Evolutionary conservation across 1,140 invertebrate genomes (phyloP).

Genomic region (Trachymyrmex septentrionalis): DNA sequence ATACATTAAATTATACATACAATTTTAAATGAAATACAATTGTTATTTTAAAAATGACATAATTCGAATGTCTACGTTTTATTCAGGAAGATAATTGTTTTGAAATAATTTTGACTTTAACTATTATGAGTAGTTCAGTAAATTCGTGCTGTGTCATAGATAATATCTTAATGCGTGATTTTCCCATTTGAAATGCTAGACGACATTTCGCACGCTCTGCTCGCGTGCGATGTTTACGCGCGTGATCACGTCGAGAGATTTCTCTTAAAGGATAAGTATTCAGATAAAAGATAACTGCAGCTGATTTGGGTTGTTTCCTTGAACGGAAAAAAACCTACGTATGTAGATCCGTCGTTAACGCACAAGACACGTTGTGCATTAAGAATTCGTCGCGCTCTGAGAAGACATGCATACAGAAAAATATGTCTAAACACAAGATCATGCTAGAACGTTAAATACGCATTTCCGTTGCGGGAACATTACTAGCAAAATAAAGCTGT

Average conservation of each 20-base stretch:
- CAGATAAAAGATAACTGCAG: slow-evolving; percentile 61
- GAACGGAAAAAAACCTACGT: slow-evolving; percentile 55
- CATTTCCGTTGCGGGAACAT: slow-evolving; percentile 9
- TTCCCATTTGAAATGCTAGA: slow-evolving; percentile 27
- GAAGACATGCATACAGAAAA: slow-evolving; percentile 28
- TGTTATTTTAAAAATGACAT: background rate
- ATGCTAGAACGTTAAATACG: slow-evolving; percentile 29
- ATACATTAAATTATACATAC: background rate
- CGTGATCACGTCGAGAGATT: slow-evolving; percentile 31
- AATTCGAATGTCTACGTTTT: background rate
- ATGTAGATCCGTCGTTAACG: slow-evolving; percentile 61
- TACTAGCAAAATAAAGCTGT: background rate
- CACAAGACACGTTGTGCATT: slow-evolving; percentile 66
- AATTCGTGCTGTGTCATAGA: background rate
- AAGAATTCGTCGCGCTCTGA: slow-evolving; percentile 54
- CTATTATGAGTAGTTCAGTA: background rate
- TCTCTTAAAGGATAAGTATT: slow-evolving; percentile 27
- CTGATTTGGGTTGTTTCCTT: slow-evolving; percentile 67
- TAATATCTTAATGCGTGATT: slow-evolving; percentile 37
- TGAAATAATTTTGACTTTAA: background rate
- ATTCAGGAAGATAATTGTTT: background rate
- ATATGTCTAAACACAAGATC: slow-evolving; percentile 69
- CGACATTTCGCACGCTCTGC: slow-evolving; percentile 29
- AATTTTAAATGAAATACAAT: background rate
- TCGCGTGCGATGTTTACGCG: slow-evolving; percentile 5